Conservation (phyloP, 1,140 invertebrate species). For the Oreohelix idahoensis region DNA sequence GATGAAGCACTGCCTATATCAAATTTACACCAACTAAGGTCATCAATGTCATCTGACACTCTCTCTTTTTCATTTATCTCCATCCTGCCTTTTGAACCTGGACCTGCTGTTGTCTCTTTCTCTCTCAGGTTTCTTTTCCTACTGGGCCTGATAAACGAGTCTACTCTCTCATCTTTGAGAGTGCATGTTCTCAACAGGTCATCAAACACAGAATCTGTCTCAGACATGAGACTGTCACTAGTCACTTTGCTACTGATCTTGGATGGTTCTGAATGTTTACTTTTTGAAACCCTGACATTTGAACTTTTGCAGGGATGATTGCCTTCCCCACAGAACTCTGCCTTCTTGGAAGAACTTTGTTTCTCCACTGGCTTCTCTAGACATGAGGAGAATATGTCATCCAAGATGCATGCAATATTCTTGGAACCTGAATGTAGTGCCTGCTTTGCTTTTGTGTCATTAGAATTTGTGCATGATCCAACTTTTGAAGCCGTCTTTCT, state of each 20-base stretch:
- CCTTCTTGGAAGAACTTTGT: neutral
- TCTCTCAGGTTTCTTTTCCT: conserved; percentile 42
- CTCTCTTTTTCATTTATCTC: neutral
- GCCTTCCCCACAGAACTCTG: neutral
- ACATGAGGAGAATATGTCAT: conserved; percentile 3
- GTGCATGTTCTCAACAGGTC: conserved; percentile 46
- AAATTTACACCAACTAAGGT: neutral
- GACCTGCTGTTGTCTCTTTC: conserved; percentile 39
- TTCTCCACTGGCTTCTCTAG: conserved; percentile 13
- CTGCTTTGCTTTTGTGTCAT: neutral
- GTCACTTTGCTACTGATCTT: neutral
- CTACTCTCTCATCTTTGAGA: conserved; percentile 49
- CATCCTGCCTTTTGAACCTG: conserved; percentile 24
- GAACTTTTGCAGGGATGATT: neutral
- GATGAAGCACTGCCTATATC: neutral
- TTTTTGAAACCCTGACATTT: neutral
- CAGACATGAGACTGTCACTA: neutral
- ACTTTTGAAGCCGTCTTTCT: neutral
- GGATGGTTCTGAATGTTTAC: neutral
- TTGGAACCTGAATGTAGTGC: neutral
- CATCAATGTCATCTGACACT: neutral
- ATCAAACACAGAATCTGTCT: conserved; percentile 20
- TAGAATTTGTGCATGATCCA: neutral
- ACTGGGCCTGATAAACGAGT: conserved; percentile 41
- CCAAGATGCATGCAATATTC: neutral